A percentile compares a stretch with the other conserved stretches of the same genome.
Conservation (phyloP, 2,888 invertebrate species). For the Gonocerus acuteangulatus region DNA sequence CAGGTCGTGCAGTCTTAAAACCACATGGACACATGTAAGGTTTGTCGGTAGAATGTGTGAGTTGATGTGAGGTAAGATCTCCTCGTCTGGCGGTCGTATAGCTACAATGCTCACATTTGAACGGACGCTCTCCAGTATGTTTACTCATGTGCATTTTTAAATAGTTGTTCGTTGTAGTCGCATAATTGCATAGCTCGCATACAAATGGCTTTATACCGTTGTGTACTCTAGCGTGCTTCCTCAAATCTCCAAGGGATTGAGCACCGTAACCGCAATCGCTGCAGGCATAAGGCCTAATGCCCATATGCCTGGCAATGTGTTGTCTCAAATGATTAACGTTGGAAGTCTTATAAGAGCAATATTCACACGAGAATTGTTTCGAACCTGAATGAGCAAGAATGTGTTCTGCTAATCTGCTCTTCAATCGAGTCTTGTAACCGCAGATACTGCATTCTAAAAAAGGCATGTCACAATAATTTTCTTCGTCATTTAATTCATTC, state of each 20-base stretch:
- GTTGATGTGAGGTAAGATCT: slow-evolving; percentile 9
- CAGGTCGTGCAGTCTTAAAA: slow-evolving; percentile 8
- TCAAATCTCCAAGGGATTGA: neutral
- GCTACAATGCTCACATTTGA: slow-evolving; percentile 5
- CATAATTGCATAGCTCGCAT: slow-evolving; percentile 8
- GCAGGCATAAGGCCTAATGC: neutral
- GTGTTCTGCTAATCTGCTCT: neutral
- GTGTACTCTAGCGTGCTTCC: slow-evolving; percentile 9
- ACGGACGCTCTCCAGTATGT: slow-evolving; percentile 16
- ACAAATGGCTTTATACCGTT: slow-evolving; percentile 13
- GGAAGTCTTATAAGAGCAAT: slow-evolving; percentile 3
- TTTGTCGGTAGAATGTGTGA: slow-evolving; percentile 10
- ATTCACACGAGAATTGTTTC: neutral
- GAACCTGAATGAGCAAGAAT: neutral
- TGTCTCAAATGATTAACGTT: neutral
- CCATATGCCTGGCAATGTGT: neutral
- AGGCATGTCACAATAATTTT: too few relatives aligned
- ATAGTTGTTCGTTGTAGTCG: neutral
- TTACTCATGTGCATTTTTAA: slow-evolving; percentile 11
- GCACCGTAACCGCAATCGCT: slow-evolving; percentile 1
- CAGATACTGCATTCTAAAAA: slow-evolving; percentile 1
- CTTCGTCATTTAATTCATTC: neutral
- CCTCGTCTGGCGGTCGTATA: slow-evolving; percentile 7
- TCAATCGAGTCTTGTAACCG: neutral
- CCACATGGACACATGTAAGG: slow-evolving; percentile 14